Evolutionary conservation across 2,113 vertebrate genomes (phyloP), one percentile per base, ranked within the genome.

Genomic region (Bubo blakistoni): DNA sequence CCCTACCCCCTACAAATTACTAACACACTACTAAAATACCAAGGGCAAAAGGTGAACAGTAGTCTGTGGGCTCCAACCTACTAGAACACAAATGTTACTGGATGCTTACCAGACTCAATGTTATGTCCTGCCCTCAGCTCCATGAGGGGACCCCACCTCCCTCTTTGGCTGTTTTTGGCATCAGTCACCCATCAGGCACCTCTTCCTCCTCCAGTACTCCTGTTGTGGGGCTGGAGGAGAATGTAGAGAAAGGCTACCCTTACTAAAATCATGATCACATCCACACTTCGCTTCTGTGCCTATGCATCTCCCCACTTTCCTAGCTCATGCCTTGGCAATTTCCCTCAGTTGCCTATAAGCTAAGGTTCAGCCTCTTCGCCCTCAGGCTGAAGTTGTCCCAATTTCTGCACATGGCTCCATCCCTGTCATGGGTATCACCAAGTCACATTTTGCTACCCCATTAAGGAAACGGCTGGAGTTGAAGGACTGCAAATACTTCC

Each of bases 181-280:
- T n/a, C 49, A 73, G 16, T 13, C n/a, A 76, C 44, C 27, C 4
- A 3, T 32, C 49, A 21, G 55, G 27, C 30, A 77, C 13, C 44
- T 81, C 44, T 26, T 85, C 36, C 34, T 90, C 46, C 65, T 70
- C 47, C 36, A 15, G 36, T 52, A 13, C 32, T 36, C 17, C 46
- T 78, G 51, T 34, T 58, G 42, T 10, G 29, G 12, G 26, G 46
- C 55, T 62, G 67, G 10, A 55, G 18, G 25, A 40, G 54, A 90
- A 34, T 0, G 4, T 0, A 51, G 26, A 52, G 27, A 65, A 14
- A 0, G 2, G n/a, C 65, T 44, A 20, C 27, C 27, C 25, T 78
- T 27, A 57, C 47, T 34, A 8, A 67, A 72, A 65, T 34, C 19
- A 5, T 1, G 1, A 36, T 6, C 74, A 51, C 73, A 67, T 29